phyloP scores from a whole-genome alignment of 2,888 invertebrate species.

The Epinotia ramella region DNA sequence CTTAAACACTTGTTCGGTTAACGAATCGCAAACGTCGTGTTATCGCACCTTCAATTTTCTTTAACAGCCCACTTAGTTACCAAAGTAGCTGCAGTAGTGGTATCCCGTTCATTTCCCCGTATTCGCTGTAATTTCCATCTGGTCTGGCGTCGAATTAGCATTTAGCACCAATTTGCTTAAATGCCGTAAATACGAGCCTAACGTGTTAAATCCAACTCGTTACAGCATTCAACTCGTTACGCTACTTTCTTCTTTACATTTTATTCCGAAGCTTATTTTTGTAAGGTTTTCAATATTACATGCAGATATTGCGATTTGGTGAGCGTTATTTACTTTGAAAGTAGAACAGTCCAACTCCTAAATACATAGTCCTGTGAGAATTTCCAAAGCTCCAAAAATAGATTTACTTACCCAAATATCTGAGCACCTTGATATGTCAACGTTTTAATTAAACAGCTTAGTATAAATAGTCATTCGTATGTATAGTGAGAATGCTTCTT shows the following conservation, averaged over 20 bases:
- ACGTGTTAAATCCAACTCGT: conserved; percentile 61
- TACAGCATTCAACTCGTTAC: conserved; percentile 55
- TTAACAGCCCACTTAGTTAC: conserved; percentile 3
- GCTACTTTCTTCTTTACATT: conserved; percentile 32
- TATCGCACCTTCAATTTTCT: conserved; percentile 14
- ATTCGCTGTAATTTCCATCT: conserved; percentile 46
- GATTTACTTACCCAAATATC: no score
- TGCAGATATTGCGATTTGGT: not conserved
- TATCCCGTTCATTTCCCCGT: conserved; percentile 18
- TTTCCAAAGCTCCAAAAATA: no score
- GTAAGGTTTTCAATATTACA: not conserved
- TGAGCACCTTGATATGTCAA: no score
- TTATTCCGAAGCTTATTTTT: not conserved
- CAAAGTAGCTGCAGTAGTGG: conserved; percentile 16
- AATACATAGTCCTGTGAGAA: no score
- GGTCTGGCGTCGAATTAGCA: conserved; percentile 63
- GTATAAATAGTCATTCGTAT: no score
- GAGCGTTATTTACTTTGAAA: not conserved
- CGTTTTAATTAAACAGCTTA: no score
- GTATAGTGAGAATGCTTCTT: no score
- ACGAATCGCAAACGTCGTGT: not conserved
- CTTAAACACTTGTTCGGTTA: no score
- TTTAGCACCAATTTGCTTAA: conserved; percentile 70
- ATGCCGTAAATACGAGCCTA: conserved; percentile 58
- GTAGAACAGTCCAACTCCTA: no score